Conservation (phyloP, 2,888 invertebrate genomes). For the Perithous albicinctus region DNA sequence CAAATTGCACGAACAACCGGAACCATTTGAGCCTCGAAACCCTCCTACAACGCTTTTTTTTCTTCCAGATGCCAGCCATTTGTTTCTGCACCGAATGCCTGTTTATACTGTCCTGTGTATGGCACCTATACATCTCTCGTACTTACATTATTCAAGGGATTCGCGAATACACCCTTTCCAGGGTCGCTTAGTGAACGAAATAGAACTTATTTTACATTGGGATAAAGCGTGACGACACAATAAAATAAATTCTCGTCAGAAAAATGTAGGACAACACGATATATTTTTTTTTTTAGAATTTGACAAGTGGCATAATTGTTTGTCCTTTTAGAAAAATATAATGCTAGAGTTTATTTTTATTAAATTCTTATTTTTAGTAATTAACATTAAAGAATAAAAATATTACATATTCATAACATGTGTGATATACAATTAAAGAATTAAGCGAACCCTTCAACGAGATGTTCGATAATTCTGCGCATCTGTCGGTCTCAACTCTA, state of each 20-base stretch:
- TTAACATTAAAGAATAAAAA: too few relatives aligned
- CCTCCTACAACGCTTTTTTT: not conserved
- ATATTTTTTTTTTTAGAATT: too few relatives aligned
- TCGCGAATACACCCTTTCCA: not conserved
- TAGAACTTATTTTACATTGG: not conserved
- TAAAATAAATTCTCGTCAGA: too few relatives aligned
- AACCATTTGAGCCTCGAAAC: not conserved
- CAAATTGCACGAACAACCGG: constrained; percentile 25
- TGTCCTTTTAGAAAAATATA: too few relatives aligned
- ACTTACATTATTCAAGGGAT: not conserved
- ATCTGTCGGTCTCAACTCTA: not conserved
- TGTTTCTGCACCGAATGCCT: constrained; percentile 4
- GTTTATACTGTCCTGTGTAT: not conserved
- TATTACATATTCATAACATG: too few relatives aligned
- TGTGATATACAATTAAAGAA: not conserved
- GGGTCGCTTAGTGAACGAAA: not conserved
- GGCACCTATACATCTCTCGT: not conserved
- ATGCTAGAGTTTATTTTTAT: too few relatives aligned
- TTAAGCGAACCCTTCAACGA: not conserved
- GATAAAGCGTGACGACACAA: too few relatives aligned
- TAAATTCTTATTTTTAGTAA: too few relatives aligned
- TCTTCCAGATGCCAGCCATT: constrained; percentile 14
- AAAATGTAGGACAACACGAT: too few relatives aligned
- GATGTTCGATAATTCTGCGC: not conserved
- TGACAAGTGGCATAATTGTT: too few relatives aligned